phyloP scores from a whole-genome alignment of 1,140 invertebrate genomes.

The Brachionus rotundiformis region DNA sequence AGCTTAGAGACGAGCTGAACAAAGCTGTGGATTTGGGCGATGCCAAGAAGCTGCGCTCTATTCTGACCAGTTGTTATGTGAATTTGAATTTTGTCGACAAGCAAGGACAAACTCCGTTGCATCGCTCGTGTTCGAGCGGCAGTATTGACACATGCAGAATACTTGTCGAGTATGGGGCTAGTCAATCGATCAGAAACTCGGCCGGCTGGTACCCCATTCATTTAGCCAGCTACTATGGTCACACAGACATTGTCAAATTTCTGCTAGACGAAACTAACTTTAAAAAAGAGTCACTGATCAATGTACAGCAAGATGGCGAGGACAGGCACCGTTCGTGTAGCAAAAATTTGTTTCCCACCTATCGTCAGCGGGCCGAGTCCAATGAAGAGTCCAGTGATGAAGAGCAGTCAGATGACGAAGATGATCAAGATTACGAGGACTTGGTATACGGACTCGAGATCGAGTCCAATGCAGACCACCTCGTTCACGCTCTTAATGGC shows the following conservation, averaged over 20 bases:
- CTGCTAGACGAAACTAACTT: slow-evolving; percentile 18
- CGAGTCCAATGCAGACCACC: neutral
- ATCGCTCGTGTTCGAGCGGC: neutral
- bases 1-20: neutral
- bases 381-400: slow-evolving; percentile 1
- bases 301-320: neutral
- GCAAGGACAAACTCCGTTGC: slow-evolving; percentile 44
- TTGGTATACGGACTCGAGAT: neutral
- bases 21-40: neutral
- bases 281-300: slow-evolving; percentile 31
- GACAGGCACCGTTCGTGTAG: neutral
- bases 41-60: neutral
- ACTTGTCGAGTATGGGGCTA: slow-evolving; percentile 15
- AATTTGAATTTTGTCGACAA: slow-evolving; percentile 44
- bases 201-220: slow-evolving; percentile 48
- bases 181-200: slow-evolving; percentile 3
- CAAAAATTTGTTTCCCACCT: neutral
- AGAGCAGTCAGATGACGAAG: neutral
- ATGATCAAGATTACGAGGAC: neutral
- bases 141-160: slow-evolving; percentile 8
- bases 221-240: slow-evolving; percentile 18
- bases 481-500: slow-evolving; percentile 16
- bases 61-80: neutral
- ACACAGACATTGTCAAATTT: slow-evolving; percentile 25
- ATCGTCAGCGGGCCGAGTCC: neutral